Evolutionary conservation across 2,797 vertebrate genomes (phyloP).

Genomic region (Anomalospiza imberbis): DNA sequence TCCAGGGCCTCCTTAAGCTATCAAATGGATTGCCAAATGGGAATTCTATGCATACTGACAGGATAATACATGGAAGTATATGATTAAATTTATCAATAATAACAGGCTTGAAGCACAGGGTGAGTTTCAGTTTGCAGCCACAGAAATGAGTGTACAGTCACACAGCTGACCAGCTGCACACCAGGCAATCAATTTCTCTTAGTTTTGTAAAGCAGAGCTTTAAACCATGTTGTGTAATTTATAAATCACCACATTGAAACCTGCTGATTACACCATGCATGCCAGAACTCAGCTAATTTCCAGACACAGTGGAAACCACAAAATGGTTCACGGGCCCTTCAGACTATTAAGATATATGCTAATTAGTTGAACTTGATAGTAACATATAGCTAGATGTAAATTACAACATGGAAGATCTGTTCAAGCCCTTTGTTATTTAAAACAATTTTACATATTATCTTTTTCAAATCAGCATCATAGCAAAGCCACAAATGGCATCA

Average conservation of each 20-base stretch:
- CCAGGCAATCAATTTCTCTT: background rate
- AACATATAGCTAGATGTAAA: background rate
- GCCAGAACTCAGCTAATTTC: background rate
- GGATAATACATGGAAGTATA: background rate
- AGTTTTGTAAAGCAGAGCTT: background rate
- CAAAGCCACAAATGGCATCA: background rate
- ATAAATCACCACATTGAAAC: background rate
- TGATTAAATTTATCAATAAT: constrained; percentile 8
- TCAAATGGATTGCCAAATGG: background rate
- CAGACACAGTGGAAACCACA: background rate
- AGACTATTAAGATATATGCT: background rate
- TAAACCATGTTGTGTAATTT: background rate
- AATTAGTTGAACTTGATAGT: background rate
- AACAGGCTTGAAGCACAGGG: background rate
- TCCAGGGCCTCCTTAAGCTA: background rate
- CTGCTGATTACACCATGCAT: background rate
- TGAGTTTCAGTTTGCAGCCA: background rate
- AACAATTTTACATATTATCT: background rate
- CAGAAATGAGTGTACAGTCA: background rate
- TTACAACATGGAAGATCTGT: background rate
- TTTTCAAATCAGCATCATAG: background rate
- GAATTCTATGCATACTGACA: background rate
- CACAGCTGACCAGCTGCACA: background rate
- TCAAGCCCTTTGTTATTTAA: background rate
- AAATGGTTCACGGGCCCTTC: background rate